phyloP scores from a whole-genome alignment of 2,113 vertebrate genomes.

The Regulus satrapa region DNA sequence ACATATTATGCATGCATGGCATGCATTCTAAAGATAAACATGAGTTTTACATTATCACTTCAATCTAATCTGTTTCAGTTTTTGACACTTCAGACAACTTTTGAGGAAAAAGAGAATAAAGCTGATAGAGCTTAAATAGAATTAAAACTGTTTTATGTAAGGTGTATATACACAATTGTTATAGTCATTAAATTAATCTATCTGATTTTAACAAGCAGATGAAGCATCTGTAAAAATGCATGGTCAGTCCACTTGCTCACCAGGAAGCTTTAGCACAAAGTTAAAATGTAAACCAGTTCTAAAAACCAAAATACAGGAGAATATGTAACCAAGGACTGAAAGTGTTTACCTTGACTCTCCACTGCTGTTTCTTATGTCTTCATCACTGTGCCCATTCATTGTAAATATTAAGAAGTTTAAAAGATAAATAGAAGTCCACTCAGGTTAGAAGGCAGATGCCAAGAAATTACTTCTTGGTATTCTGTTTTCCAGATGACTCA shows the following conservation, averaged over 20 bases:
- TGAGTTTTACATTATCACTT: background rate
- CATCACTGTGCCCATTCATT: slow-evolving; percentile 95
- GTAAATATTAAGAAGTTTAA: slow-evolving; percentile 73
- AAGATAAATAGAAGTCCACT: slow-evolving; percentile 68
- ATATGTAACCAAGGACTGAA: background rate
- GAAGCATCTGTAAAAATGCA: background rate
- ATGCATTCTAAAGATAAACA: background rate
- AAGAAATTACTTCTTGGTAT: slow-evolving; percentile 57
- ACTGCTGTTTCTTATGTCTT: slow-evolving; percentile 92
- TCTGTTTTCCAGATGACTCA: slow-evolving; percentile 52
- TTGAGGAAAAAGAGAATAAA: background rate
- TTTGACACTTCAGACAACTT: slow-evolving; percentile 1
- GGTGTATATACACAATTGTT: background rate
- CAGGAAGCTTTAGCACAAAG: background rate
- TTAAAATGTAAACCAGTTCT: background rate
- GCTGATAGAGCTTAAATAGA: background rate
- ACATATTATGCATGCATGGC: background rate
- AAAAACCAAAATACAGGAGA: background rate
- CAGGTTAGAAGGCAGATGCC: slow-evolving; percentile 57
- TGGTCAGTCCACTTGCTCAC: background rate
- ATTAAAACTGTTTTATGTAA: slow-evolving; percentile 1
- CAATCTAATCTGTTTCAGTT: background rate
- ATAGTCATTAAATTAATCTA: background rate
- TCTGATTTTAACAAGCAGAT: background rate
- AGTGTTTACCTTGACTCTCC: slow-evolving; percentile 89